Evolutionary conservation across 2,113 vertebrate genomes (phyloP).

Genomic region (Hymenochirus boettgeri): DNA sequence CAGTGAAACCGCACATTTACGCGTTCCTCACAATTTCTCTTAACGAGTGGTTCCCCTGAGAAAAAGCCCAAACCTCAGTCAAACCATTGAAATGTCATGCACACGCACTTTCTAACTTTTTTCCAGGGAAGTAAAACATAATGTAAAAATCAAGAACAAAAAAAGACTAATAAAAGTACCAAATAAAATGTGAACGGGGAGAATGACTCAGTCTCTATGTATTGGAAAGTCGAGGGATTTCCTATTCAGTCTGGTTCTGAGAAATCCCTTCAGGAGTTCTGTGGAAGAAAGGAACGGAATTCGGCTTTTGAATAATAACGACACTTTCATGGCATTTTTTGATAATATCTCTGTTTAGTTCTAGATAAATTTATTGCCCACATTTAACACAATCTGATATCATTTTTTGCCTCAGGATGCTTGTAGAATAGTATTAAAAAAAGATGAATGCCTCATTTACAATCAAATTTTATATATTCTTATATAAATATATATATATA

Average conservation of each 20-base stretch:
- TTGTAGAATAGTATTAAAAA: neutral
- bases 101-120: slow-evolving; percentile 27
- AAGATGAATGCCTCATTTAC: too few relatives aligned
- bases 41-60: slow-evolving; percentile 21
- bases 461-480: too few relatives aligned
- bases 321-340: slow-evolving; percentile 7
- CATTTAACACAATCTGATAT: slow-evolving; percentile 8
- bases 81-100: neutral
- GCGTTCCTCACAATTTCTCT: slow-evolving; percentile 33
- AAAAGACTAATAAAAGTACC: slow-evolving; percentile 31
- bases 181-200: slow-evolving; percentile 28
- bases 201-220: slow-evolving; percentile 11
- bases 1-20: slow-evolving; percentile 24
- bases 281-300: slow-evolving; percentile 6
- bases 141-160: neutral
- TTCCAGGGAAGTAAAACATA: slow-evolving; percentile 38
- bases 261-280: slow-evolving; percentile 7
- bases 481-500: too few relatives aligned
- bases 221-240: neutral
- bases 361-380: neutral
- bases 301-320: slow-evolving; percentile 29
- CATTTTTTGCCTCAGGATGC: neutral
- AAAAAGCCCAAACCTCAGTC: slow-evolving; percentile 29
- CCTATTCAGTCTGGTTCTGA: slow-evolving; percentile 18
- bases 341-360: neutral